phyloP scores from a whole-genome alignment of 2,113 vertebrate genomes.

The Oncorhynchus kisutch region DNA sequence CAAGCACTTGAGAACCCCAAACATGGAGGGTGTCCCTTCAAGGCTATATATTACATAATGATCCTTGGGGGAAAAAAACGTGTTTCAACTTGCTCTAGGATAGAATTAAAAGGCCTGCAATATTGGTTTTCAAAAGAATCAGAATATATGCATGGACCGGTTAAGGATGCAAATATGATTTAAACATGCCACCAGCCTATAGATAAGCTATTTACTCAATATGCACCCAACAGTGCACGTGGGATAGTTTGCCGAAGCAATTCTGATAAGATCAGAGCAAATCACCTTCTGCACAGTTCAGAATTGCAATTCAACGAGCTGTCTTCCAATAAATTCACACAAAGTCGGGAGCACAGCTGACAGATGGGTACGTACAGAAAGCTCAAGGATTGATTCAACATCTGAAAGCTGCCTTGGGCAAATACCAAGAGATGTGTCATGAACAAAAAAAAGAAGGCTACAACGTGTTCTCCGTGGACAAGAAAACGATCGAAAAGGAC shows the following conservation, averaged over 20 bases:
- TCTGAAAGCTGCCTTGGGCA: constrained; percentile 6
- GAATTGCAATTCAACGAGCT: background rate
- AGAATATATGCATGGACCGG: no score
- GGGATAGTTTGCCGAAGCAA: background rate
- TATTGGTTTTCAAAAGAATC: no score
- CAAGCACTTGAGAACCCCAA: no score
- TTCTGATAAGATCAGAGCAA: background rate
- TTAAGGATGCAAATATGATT: no score
- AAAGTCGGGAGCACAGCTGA: background rate
- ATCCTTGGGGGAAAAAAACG: background rate
- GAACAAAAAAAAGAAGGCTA: background rate
- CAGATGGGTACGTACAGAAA: background rate
- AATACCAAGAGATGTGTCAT: background rate
- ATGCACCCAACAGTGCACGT: background rate
- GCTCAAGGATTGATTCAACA: constrained; percentile 1
- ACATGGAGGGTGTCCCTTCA: no score
- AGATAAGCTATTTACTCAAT: background rate
- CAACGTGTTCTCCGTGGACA: constrained; percentile 1
- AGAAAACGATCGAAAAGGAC: constrained; percentile 19
- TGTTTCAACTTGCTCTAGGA: background rate
- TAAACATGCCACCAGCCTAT: background rate
- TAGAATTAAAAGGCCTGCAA: background rate
- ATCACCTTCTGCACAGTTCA: background rate
- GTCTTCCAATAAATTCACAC: background rate
- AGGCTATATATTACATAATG: no score